These are phyloP conservation scores for Sebastolobus alascanus DNA, from an alignment of 2,797 vertebrate genomes.

Conservation along the genomic window DNA sequence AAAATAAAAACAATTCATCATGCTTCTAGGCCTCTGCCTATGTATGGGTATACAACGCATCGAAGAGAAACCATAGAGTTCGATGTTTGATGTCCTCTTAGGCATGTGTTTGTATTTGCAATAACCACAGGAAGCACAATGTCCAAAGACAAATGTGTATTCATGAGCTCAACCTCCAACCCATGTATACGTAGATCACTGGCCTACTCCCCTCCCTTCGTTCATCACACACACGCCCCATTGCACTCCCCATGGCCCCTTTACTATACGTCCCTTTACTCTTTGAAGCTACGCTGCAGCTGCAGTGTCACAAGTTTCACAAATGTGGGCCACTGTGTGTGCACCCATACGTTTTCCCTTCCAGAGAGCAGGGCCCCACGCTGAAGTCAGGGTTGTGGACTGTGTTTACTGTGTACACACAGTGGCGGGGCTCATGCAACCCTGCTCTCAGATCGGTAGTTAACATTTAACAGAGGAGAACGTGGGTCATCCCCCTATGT, in stretches of 20 bases:
- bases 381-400: conserved; percentile 34
- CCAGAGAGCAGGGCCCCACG: neutral
- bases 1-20: neutral
- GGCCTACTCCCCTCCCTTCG: neutral
- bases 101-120: neutral
- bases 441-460: conserved; percentile 34
- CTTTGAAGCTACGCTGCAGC: neutral
- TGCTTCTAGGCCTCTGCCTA: neutral
- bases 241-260: neutral
- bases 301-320: neutral
- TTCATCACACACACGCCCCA: conserved; percentile 16
- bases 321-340: conserved; percentile 14
- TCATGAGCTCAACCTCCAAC: neutral
- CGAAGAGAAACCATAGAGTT: neutral
- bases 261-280: neutral
- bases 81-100: neutral
- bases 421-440: conserved; percentile 4
- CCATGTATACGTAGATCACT: neutral
- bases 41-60: neutral
- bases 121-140: neutral
- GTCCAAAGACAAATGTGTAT: neutral
- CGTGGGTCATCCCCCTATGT: conserved; percentile 16
- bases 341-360: neutral
- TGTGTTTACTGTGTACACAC: conserved; percentile 64
- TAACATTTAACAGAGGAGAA: conserved; percentile 68